These are phyloP conservation scores for Trididemnum miniatum DNA, from an alignment of 23 tunicate genomes.

Conservation along the genomic window DNA sequence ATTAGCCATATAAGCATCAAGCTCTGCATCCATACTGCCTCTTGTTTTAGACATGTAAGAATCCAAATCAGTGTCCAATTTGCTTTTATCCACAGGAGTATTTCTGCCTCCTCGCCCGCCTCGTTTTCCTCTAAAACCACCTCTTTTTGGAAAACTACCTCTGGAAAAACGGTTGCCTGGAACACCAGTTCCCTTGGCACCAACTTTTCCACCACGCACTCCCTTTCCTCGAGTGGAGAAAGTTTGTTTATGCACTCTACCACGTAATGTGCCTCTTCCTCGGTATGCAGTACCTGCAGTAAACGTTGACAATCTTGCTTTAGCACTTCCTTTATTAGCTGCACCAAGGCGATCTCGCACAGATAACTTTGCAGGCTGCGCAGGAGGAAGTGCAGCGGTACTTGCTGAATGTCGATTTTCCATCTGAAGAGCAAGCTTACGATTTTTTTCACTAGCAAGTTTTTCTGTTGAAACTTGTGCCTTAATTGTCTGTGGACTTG, in stretches of 20 bases:
- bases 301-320: background rate
- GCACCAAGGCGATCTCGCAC: slow-evolving; percentile 51
- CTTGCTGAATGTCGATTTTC: slow-evolving; percentile 74
- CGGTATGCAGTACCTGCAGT: background rate
- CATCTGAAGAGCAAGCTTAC: slow-evolving; percentile 93
- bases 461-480: slow-evolving; percentile 52
- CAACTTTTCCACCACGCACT: slow-evolving; percentile 19
- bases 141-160: slow-evolving; percentile 38
- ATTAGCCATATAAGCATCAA: slow-evolving; percentile 91
- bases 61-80: slow-evolving; percentile 80
- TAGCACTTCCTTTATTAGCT: background rate
- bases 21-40: slow-evolving; percentile 87
- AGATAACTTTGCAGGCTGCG: background rate
- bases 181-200: background rate
- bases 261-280: slow-evolving; percentile 36
- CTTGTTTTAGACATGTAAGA: slow-evolving; percentile 88
- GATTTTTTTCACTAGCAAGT: slow-evolving; percentile 87
- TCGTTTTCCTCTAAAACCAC: slow-evolving; percentile 42
- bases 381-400: slow-evolving; percentile 5
- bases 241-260: slow-evolving; percentile 3
- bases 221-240: slow-evolving; percentile 4
- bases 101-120: slow-evolving; percentile 46
- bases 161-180: background rate
- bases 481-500: slow-evolving; percentile 44
- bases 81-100: slow-evolving; percentile 43